These are phyloP conservation scores for Carabus problematicus DNA, from an alignment of 2,888 invertebrate genomes.

Conservation along the genomic window DNA sequence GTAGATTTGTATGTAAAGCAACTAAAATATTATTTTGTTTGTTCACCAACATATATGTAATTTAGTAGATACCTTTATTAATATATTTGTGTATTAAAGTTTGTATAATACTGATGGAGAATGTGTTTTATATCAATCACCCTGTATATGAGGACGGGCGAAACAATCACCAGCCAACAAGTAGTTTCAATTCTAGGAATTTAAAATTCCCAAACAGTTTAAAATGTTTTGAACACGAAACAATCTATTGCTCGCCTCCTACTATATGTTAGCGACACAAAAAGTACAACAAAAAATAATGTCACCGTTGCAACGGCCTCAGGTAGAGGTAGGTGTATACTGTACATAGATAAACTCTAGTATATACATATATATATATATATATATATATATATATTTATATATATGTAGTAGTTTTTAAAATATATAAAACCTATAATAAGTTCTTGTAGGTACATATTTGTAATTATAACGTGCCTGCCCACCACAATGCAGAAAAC, in stretches of 20 bases:
- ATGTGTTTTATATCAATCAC: neutral
- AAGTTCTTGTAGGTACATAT: too few species aligned
- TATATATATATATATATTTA: neutral
- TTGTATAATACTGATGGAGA: too few species aligned
- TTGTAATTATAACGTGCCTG: too few species aligned
- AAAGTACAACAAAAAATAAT: constrained; percentile 42
- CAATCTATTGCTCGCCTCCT: constrained; percentile 57
- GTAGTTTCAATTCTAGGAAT: constrained; percentile 59
- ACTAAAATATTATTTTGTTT: too few species aligned
- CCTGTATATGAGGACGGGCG: constrained; percentile 16
- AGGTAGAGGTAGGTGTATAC: neutral
- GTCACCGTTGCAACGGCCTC: constrained; percentile 29
- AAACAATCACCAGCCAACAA: constrained; percentile 53
- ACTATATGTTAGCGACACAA: constrained; percentile 54
- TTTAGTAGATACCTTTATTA: too few species aligned
- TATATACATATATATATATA: neutral
- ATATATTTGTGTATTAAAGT: too few species aligned
- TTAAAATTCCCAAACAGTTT: constrained; percentile 59
- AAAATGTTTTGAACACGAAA: constrained; percentile 60
- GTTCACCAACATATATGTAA: too few species aligned
- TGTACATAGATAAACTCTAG: neutral
- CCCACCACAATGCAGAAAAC: too few species aligned
- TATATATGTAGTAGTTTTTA: neutral
- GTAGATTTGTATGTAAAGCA: too few species aligned
- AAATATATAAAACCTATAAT: too few species aligned